A percentile compares a stretch with the other conserved stretches of the same genome.
Evolutionary conservation across 92 coral and sea anemone genomes (phyloP).

Genomic region (Bergia sp.): DNA sequence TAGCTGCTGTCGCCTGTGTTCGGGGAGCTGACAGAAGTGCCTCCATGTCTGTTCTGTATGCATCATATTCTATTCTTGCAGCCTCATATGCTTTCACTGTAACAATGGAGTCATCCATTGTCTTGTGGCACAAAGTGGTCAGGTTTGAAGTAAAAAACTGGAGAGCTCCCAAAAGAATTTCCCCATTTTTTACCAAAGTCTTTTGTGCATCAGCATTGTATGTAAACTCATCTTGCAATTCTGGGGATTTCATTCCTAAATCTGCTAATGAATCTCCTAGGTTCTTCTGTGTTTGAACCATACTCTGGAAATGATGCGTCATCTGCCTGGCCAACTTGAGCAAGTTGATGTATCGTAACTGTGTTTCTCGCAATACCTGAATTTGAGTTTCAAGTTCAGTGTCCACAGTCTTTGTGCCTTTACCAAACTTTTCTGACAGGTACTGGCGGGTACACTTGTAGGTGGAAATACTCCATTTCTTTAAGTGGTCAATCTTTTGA

Average conservation of each 20-base stretch:
- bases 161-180: conserved; percentile 91
- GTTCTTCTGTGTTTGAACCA: conserved; percentile 87
- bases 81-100: conserved; percentile 95
- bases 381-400: conserved; percentile 94
- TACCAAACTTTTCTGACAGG: conserved; percentile 95
- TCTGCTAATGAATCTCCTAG: conserved; percentile 91
- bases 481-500: conserved; percentile 84
- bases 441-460: conserved; percentile 95
- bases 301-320: conserved; percentile 81
- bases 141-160: conserved; percentile 89
- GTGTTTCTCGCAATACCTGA: conserved; percentile 85
- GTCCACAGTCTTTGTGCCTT: conserved; percentile 96
- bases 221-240: conserved; percentile 92
- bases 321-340: conserved; percentile 88
- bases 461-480: conserved; percentile 97
- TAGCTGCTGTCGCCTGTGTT: conserved; percentile 76
- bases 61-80: conserved; percentile 97
- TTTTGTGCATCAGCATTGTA: conserved; percentile 93
- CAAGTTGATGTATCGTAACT: conserved; percentile 76
- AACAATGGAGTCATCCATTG: conserved; percentile 95
- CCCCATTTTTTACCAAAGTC: conserved; percentile 92
- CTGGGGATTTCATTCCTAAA: conserved; percentile 96
- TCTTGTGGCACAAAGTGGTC: conserved; percentile 91
- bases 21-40: conserved; percentile 69
- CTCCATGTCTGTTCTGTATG: conserved; percentile 96